Base-by-base conservation (phyloP, 2,797 vertebrate species). In the Coregonus suidteri region DNA sequence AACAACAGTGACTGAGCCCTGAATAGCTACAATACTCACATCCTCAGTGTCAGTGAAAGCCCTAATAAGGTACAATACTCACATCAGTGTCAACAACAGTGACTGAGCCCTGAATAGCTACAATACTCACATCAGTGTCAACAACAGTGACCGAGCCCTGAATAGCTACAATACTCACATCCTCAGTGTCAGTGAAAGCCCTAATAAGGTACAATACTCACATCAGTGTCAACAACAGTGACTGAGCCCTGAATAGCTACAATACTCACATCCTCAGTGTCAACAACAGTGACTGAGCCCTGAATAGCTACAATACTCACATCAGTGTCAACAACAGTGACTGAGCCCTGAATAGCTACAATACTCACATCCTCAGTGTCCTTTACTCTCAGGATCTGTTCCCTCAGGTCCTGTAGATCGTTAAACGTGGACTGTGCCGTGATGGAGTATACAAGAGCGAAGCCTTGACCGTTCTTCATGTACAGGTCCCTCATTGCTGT, bases 391-490 rank as follows among this genome's bases (percentile, higher is more conserved):
- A 99, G 93, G 91, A 99, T 99, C 94, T 99, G 98, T 89, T 99
- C 98, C 85, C 98, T 93, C 86, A 99, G 94, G 94, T 99, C 98
- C 91, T 99, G 97, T 13, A 99, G 94, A 93, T 99, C 98, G 6
- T 99, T 99, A 92, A 99, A 99, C 0, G 98, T 99, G 11, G 98
- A 99, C 95, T 99, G 98, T 82, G 98, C 98, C 78, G 98, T 99
- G 81, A 99, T 99, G 88, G 98, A 99, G 95, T 99, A 99, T 77
- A 99, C 98, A 94, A 99, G 93, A 93, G 98, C 98, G 85, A 99
- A 99, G 82, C 98, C 98, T 91, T 99, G 98, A 78, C 98, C 98
- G 0, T 99, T 99, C 95, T 99, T 99, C 98, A 99, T 99, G 92
- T 99, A 99, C 87, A 99, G 95, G 93, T 99, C 98, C 91, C 98